Conservation (phyloP, 1,140 invertebrate genomes). For the Psix sp. region DNA sequence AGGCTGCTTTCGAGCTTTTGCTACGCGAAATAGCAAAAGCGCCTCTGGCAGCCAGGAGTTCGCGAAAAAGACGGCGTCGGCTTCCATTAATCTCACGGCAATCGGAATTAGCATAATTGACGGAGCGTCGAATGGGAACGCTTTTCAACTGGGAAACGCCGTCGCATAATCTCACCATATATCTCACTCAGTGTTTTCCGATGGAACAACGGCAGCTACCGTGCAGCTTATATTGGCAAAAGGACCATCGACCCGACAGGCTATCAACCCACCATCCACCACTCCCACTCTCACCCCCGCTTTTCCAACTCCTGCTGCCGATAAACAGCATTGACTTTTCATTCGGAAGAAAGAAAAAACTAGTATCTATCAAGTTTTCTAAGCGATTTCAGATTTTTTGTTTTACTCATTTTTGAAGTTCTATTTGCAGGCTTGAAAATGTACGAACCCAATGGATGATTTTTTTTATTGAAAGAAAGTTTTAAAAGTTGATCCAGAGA, state of each 20-base stretch:
- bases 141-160: constrained; percentile 74
- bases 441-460: too few relatives aligned
- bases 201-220: constrained; percentile 67
- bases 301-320: constrained; percentile 29
- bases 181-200: constrained; percentile 75
- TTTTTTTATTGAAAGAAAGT: too few relatives aligned
- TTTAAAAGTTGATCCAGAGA: constrained; percentile 1
- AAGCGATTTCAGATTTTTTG: constrained; percentile 3
- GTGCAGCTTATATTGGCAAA: constrained; percentile 63
- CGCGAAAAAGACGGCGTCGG: constrained; percentile 67
- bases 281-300: constrained; percentile 5
- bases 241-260: constrained; percentile 63
- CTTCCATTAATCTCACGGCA: constrained; percentile 76
- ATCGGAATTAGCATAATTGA: constrained; percentile 78
- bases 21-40: constrained; percentile 30
- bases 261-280: constrained; percentile 43
- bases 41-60: constrained; percentile 29
- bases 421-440: too few relatives aligned
- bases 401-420: too few relatives aligned
- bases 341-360: constrained; percentile 44
- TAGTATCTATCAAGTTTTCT: constrained; percentile 20
- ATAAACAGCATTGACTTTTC: constrained; percentile 53
- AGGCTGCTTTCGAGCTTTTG: constrained; percentile 40
- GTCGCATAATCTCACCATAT: constrained; percentile 75
- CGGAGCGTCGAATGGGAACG: constrained; percentile 74